A percentile compares a stretch with the other conserved stretches of the same genome.
Evolutionary conservation across 92 coral and sea anemone species (phyloP).

Genomic region (Heteractis magnifica): DNA sequence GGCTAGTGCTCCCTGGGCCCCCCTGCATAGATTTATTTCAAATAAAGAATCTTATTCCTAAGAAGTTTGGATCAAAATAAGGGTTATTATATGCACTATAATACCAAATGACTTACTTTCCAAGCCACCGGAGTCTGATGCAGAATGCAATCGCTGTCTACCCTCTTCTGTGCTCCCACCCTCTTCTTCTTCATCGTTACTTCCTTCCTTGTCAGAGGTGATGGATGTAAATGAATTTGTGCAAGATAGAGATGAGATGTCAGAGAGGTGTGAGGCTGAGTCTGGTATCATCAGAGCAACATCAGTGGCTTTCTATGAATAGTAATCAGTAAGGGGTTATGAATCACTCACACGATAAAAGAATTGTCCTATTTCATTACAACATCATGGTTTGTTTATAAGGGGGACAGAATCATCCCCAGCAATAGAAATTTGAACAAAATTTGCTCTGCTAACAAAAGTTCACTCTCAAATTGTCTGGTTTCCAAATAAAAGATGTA

Average conservation of each 20-base stretch:
- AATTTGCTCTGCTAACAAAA: too few species aligned
- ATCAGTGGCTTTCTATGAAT: slow-evolving; percentile 22
- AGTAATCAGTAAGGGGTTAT: neutral
- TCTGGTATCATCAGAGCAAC: slow-evolving; percentile 14
- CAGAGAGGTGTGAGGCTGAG: slow-evolving; percentile 14
- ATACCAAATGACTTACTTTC: slow-evolving; percentile 42
- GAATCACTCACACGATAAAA: neutral
- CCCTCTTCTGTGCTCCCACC: slow-evolving; percentile 47
- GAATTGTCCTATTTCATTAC: neutral
- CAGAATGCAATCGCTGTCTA: slow-evolving; percentile 63
- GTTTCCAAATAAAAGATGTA: too few species aligned
- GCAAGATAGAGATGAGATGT: slow-evolving; percentile 22
- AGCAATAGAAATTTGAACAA: too few species aligned
- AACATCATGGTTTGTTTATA: too few species aligned
- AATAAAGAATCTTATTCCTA: too few species aligned
- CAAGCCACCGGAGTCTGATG: slow-evolving; percentile 56
- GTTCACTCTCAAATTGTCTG: too few species aligned
- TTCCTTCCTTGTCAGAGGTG: slow-evolving; percentile 12
- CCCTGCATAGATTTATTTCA: too few species aligned
- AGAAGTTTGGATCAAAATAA: too few species aligned
- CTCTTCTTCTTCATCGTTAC: slow-evolving; percentile 31
- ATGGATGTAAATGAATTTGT: slow-evolving; percentile 19
- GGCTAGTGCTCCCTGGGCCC: too few species aligned
- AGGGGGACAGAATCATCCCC: too few species aligned
- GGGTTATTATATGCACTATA: too few species aligned